Evolutionary conservation across 2,888 invertebrate genomes (phyloP).

Genomic region (Sarcophaga subvicina): DNA sequence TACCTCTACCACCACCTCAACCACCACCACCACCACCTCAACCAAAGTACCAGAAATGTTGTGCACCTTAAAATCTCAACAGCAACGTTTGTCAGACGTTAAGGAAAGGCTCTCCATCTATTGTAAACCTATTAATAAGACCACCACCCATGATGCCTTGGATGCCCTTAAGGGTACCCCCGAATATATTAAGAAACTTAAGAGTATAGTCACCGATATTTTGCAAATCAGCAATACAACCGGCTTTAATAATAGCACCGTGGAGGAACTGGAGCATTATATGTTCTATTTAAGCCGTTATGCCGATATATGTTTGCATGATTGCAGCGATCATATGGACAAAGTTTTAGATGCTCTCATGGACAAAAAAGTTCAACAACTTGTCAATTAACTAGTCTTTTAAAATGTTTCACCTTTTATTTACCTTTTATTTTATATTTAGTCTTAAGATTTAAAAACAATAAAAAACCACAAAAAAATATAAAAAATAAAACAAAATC

Average conservation of each 20-base stretch:
- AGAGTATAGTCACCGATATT: conserved; percentile 73
- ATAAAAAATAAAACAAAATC: too few relatives aligned
- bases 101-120: conserved; percentile 72
- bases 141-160: conserved; percentile 28
- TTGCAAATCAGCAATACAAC: conserved; percentile 73
- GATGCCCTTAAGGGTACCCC: conserved; percentile 66
- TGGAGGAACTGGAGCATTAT: conserved; percentile 76
- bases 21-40: neutral
- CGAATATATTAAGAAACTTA: conserved; percentile 73
- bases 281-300: conserved; percentile 77
- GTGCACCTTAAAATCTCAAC: conserved; percentile 73
- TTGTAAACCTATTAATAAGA: neutral
- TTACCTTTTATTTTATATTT: too few relatives aligned
- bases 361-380: conserved; percentile 62
- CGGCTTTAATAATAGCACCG: conserved; percentile 75
- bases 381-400: too few relatives aligned
- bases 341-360: conserved; percentile 75
- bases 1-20: neutral
- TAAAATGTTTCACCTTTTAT: too few relatives aligned
- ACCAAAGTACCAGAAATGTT: conserved; percentile 73
- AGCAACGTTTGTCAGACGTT: conserved; percentile 72
- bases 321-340: conserved; percentile 77
- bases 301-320: conserved; percentile 76
- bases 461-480: too few relatives aligned
- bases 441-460: too few relatives aligned